Base-by-base conservation (phyloP, 2,797 vertebrate species). In the Neostethus bicornis region DNA sequence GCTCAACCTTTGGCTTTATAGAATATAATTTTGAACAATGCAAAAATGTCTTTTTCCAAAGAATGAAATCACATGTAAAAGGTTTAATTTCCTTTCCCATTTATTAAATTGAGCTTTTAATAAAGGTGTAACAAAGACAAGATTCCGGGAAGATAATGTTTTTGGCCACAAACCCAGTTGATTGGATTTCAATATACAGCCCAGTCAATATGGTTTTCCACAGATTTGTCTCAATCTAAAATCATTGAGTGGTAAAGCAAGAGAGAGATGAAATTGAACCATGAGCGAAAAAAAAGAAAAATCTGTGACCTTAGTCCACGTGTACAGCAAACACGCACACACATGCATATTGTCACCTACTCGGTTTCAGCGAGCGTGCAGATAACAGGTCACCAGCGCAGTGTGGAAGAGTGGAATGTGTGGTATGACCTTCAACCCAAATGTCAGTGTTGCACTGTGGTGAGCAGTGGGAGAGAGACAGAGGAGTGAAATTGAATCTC, bases 371-470 rank as follows among this genome's bases (percentile, higher is more conserved):
- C 72, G 55, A 11, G 73, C 69, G 12, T 24, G 41, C 75, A 79
- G 83, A 84, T 83, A 85, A 73, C 58, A 31, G 87, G 81, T 79
- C 72, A 81, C 60, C 78, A 78, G 80, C 68, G 38, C 79, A 48
- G 47, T 64, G 75, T 83, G 80, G 66, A 82, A 75, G 83, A 81
- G 73, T 68, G 83, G 86, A 89, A 88, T 89, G 83, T 77, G 81
- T 38, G 84, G 73, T 70, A 59, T 86, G 83, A 89, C 89, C 86
- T 89, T 90, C 89, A 89, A 86, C 85, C 86, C 85, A 87, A 87
- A 88, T 87, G 83, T 86, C 87, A 89, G 77, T 61, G 83, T 83
- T 83, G 75, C 74, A 55, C 71, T 54, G 74, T 70, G 74, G 78
- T 54, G 75, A 78, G 82, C 50, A 29, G 64, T 31, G 75, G 56